phyloP scores from a whole-genome alignment of 2,113 vertebrate species.

The Bostrychus sinensis region DNA sequence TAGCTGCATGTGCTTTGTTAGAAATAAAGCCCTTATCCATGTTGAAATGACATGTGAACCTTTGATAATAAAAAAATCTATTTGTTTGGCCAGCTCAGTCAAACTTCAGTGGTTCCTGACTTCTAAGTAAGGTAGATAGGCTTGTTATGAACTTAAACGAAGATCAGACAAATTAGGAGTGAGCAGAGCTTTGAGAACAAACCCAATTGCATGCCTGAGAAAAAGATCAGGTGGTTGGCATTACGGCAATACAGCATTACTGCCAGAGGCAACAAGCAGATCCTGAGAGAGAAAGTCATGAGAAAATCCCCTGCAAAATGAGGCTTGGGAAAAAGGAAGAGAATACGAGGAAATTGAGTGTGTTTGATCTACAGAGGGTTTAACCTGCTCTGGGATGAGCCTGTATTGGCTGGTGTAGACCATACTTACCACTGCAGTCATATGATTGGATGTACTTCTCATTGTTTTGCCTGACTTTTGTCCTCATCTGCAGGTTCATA shows the following conservation, averaged over 20 bases:
- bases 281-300: conserved; percentile 70
- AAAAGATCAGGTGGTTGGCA: conserved; percentile 81
- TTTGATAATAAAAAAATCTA: neutral
- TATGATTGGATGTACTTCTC: conserved; percentile 54
- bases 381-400: conserved; percentile 64
- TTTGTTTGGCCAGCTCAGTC: neutral
- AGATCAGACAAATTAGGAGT: conserved; percentile 64
- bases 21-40: neutral
- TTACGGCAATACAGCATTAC: conserved; percentile 69
- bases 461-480: conserved; percentile 40
- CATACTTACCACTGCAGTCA: conserved; percentile 53
- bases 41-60: neutral
- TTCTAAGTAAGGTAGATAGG: conserved; percentile 12
- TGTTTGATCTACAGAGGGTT: conserved; percentile 72
- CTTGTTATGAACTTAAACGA: conserved; percentile 32
- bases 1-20: neutral
- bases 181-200: conserved; percentile 57
- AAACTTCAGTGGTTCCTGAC: neutral
- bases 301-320: conserved; percentile 75
- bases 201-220: conserved; percentile 68
- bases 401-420: conserved; percentile 62
- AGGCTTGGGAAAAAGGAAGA: conserved; percentile 57
- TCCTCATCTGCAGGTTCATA: conserved; percentile 32
- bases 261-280: conserved; percentile 69
- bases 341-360: conserved; percentile 67